Percentiles rank a stretch among this genome's conserved stretches.
Evolutionary conservation across 2,797 vertebrate species (phyloP).

Genomic region (Pelobates cultripes): DNA sequence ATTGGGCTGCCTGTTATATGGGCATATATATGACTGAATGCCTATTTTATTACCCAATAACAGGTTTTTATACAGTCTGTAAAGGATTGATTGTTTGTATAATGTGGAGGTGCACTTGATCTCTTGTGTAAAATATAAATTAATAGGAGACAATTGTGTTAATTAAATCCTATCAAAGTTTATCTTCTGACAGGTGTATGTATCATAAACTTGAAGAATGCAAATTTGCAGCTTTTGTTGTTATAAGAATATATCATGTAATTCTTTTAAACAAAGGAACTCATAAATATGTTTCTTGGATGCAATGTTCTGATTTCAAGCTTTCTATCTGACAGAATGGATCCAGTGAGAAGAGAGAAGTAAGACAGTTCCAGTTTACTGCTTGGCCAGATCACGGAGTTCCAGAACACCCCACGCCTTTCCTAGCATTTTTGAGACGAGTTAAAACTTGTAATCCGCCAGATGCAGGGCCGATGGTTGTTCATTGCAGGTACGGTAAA

Average conservation of each 20-base stretch:
- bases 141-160: not conserved
- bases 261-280: not conserved
- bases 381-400: constrained; percentile 98
- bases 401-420: constrained; percentile 95
- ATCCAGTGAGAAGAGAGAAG: constrained; percentile 96
- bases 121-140: not conserved
- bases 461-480: constrained; percentile 97
- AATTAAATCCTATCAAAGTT: not conserved
- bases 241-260: not conserved
- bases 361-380: constrained; percentile 97
- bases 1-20: too few species aligned
- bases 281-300: not conserved
- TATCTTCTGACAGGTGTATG: not conserved
- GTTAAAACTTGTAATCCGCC: constrained; percentile 98
- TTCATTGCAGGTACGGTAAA: constrained; percentile 91
- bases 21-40: too few species aligned
- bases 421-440: constrained; percentile 93
- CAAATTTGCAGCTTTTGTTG: not conserved
- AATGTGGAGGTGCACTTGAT: not conserved
- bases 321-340: constrained; percentile 81
- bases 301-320: constrained; percentile 31
- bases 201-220: not conserved
- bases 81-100: too few species aligned
- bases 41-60: too few species aligned
- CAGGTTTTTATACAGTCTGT: too few species aligned